These are phyloP conservation scores for Sminthopsis crassicaudata DNA, from an alignment of 2,113 vertebrate species.

Conservation along the genomic window DNA sequence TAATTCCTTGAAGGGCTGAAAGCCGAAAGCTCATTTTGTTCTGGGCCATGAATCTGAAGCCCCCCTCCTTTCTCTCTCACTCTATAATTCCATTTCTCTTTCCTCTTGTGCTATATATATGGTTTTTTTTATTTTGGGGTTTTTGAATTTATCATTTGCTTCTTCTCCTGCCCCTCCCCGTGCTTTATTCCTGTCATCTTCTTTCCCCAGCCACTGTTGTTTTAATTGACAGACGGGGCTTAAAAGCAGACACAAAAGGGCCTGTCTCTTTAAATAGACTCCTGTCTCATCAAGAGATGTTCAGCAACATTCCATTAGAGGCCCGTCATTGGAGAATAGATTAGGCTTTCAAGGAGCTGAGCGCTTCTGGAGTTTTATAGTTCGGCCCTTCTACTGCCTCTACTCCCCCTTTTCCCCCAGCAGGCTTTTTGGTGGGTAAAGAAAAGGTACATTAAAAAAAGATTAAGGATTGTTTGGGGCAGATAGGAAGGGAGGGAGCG, in stretches of 20 bases:
- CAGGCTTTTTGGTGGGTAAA: slow-evolving; percentile 24
- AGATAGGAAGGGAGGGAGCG: not conserved
- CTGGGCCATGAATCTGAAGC: slow-evolving; percentile 55
- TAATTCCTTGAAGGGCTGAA: slow-evolving; percentile 50
- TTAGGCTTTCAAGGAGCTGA: slow-evolving; percentile 84
- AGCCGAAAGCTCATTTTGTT: slow-evolving; percentile 43
- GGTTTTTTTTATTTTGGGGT: not conserved
- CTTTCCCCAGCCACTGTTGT: slow-evolving; percentile 84
- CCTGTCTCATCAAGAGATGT: slow-evolving; percentile 86
- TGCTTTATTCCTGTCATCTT: slow-evolving; percentile 86
- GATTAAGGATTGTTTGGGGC: slow-evolving; percentile 54
- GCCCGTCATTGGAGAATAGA: slow-evolving; percentile 86
- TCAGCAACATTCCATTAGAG: slow-evolving; percentile 87
- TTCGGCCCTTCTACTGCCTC: slow-evolving; percentile 63
- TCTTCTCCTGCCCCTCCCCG: slow-evolving; percentile 78
- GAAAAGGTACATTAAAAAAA: slow-evolving; percentile 66
- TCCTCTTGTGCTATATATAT: slow-evolving; percentile 9
- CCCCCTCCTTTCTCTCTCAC: not conserved
- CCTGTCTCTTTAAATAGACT: slow-evolving; percentile 87
- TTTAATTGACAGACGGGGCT: slow-evolving; percentile 87
- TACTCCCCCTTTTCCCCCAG: slow-evolving; percentile 39
- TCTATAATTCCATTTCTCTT: slow-evolving; percentile 41
- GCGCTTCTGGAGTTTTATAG: slow-evolving; percentile 77
- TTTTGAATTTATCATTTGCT: slow-evolving; percentile 78
- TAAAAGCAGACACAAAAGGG: slow-evolving; percentile 86